Evolutionary conservation across 2,113 vertebrate genomes (phyloP), one percentile per base, ranked within the genome.

Genomic region (Bagarius yarrelli): DNA sequence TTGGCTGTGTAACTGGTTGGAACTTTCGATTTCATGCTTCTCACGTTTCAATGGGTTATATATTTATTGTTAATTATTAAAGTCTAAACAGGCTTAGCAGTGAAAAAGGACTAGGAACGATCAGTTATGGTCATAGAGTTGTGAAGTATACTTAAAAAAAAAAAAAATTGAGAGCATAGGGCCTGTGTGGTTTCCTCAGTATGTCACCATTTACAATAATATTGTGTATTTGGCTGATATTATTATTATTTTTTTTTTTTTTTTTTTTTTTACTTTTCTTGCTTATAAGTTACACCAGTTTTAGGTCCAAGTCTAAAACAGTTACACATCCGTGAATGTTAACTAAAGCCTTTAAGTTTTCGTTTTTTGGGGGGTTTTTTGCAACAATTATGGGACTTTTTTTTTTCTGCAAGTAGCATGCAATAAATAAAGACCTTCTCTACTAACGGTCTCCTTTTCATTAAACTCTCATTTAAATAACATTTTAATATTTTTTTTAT

Each of bases 401-500:
- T n/a, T 27, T 61, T 79, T 74, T 75, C 75, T 61, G 87, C 60
- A 83, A 89, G 87, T 90, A 86, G 86, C 89, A 90, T 86, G 86
- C 87, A 93, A 92, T 93, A 93, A 93, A 92, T 93, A 93, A 93
- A 87, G 18, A 84, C 75, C 67, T 84, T 79, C 81, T 69, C 85
- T 76, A 75, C 86, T 15, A 44, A 16, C 47, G 18, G 67, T 79
- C 21, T 85, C 67, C 52, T 76, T 61, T 86, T 55, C 86, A 27
- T 53, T 19, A 15, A 27, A 11, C 25, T 18, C 19, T 77, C 4
- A 44, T 75, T 36, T 44, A 25, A 66, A 70, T 30, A 0, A 71
- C 30, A 59, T n/a, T 47, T 25, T 72, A 11, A 11, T 18, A 36
- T 40, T 23, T 3, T 30, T 27, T 61, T 61, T 30, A n/a, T n/a